Base-by-base conservation (phyloP, 1,140 invertebrate species). In the Philotrypesis tridentata region DNA sequence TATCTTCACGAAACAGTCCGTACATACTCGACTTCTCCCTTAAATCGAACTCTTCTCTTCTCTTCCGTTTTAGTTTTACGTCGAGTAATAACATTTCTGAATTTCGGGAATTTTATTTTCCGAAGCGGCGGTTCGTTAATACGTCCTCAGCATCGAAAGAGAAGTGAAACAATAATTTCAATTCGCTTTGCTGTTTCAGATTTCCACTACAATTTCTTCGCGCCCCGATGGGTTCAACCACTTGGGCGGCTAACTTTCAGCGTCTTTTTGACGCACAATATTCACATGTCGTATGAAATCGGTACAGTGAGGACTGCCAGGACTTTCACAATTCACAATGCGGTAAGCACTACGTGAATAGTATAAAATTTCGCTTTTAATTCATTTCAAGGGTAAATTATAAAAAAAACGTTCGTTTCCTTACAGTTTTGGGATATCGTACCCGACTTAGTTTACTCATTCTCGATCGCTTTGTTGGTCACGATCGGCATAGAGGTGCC, bases 171-270 rank as follows among this genome's bases (percentile, higher is more conserved):
- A n/a, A n/a, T n/a, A n/a, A n/a, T n/a, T n/a, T n/a, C n/a, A n/a
- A 37, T 37, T 5, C 8, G 8, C 11, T 43, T 12, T 43, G 14
- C 12, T 43, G 17, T 4, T 43, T 17, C 80, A 89, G 89, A 87
- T 79, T 83, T 85, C 31, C 79, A 87, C 84, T 86, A 87, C 48
- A 87, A 87, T 43, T 85, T 89, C 71, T 85, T 88, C 11, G 88
- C 86, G 63, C 82, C 84, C 43, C 31, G 82, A 40, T 89, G 87
- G 89, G 83, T 85, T 37, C 88, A 89, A 83, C 94, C 94, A 23
- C 89, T 95, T 48, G 93, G 93, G 43, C 92, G 94, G 85, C 89
- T 96, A 67, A 94, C 94, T 9, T 95, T 94, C 87, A 94, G 94
- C 82, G 94, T 94, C 80, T 95, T 94, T 87, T 90, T 96, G 23